Percentiles rank a stretch among this genome's conserved stretches.
phyloP scores from a whole-genome alignment of 1,140 invertebrate species.

The Drepana arcuata region DNA sequence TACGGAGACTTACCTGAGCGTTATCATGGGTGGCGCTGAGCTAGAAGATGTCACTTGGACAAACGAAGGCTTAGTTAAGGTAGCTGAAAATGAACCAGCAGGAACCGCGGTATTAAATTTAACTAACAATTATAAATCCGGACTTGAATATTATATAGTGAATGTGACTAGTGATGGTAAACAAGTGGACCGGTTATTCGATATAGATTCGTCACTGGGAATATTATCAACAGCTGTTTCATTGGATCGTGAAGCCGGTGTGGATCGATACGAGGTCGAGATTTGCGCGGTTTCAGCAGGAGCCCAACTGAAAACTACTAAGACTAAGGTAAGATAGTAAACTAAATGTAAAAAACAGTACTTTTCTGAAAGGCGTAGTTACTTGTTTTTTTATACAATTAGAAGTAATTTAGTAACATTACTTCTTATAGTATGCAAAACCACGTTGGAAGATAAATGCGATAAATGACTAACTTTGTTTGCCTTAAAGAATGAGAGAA shows the following conservation, averaged over 20 bases:
- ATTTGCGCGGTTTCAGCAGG: slow-evolving; percentile 84
- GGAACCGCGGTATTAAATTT: slow-evolving; percentile 88
- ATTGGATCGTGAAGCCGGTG: slow-evolving; percentile 88
- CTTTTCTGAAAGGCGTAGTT: too few relatives aligned
- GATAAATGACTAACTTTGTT: too few relatives aligned
- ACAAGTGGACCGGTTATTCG: slow-evolving; percentile 88
- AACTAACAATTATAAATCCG: slow-evolving; percentile 76
- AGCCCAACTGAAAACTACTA: slow-evolving; percentile 79
- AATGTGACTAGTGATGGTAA: slow-evolving; percentile 86
- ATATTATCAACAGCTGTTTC: slow-evolving; percentile 88
- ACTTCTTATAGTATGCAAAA: slow-evolving; percentile 1
- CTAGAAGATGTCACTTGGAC: slow-evolving; percentile 77
- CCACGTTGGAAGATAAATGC: too few relatives aligned
- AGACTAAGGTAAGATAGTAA: slow-evolving; percentile 82
- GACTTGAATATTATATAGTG: slow-evolving; percentile 93
- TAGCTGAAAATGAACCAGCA: slow-evolving; percentile 90
- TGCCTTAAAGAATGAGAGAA: too few relatives aligned
- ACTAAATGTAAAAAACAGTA: too few relatives aligned
- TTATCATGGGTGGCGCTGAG: slow-evolving; percentile 76
- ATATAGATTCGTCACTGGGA: slow-evolving; percentile 90
- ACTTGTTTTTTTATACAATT: too few relatives aligned
- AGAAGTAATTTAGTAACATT: too few relatives aligned
- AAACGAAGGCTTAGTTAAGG: slow-evolving; percentile 78
- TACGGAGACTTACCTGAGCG: slow-evolving; percentile 86
- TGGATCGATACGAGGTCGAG: slow-evolving; percentile 85